Conservation (phyloP, 2,888 invertebrate species). For the Melanotus villosus region DNA sequence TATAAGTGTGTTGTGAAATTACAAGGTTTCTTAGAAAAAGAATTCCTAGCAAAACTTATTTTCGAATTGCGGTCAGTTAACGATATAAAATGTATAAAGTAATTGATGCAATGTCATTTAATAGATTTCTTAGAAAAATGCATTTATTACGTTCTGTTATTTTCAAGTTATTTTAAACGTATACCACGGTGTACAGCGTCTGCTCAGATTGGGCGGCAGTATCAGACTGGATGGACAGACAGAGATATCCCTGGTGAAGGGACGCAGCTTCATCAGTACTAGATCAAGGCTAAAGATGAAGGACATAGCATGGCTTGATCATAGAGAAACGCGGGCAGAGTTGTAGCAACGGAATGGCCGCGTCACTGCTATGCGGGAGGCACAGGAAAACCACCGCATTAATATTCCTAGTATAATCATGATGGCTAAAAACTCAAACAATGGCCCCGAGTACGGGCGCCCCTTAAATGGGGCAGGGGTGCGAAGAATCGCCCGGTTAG, state of each 20-base stretch:
- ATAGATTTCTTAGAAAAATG: no score
- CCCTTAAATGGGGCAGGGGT: conserved; percentile 1
- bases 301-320: not conserved
- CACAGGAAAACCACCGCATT: conserved; percentile 8
- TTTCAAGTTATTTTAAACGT: no score
- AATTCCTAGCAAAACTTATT: no score
- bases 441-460: conserved; percentile 7
- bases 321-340: not conserved
- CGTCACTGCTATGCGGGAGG: conserved; percentile 1
- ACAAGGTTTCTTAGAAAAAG: no score
- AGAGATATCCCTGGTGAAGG: not conserved
- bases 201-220: not conserved
- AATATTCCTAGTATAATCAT: conserved; percentile 1
- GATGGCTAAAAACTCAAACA: not conserved
- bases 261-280: conserved; percentile 1
- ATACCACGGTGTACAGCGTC: no score
- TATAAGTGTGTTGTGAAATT: no score
- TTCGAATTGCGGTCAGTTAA: no score
- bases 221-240: not conserved
- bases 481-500: not conserved
- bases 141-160: no score
- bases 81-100: no score
- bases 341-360: conserved; percentile 2
- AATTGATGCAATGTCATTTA: no score
- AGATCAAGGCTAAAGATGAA: not conserved